Evolutionary conservation across 30 jellyfish, hydroid and myxozoan genomes (phyloP).

Genomic region (Haliclystus octoradiatus): DNA sequence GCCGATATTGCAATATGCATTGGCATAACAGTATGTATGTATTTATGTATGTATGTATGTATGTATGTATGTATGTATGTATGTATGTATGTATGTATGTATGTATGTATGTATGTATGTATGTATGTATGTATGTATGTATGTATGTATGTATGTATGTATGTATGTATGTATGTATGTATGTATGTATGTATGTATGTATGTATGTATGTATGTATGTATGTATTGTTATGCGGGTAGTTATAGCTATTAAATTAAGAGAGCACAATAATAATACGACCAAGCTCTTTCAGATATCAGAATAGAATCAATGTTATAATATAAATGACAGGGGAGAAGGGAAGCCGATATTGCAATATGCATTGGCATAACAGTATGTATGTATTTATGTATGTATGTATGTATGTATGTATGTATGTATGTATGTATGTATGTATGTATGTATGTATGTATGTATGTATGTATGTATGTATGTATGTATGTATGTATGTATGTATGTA

Average conservation of each 20-base stretch:
- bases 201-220: constrained; percentile 55
- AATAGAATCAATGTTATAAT: too few relatives aligned
- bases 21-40: too few relatives aligned
- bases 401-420: constrained; percentile 57
- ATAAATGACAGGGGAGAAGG: too few relatives aligned
- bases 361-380: too few relatives aligned
- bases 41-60: too few relatives aligned
- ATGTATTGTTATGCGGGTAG: too few relatives aligned
- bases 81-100: constrained; percentile 34
- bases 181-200: constrained; percentile 57
- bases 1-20: too few relatives aligned
- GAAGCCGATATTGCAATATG: too few relatives aligned
- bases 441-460: constrained; percentile 42
- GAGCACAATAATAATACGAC: too few relatives aligned
- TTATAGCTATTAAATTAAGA: too few relatives aligned
- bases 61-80: constrained; percentile 50
- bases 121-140: constrained; percentile 3
- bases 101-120: not conserved
- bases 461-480: constrained; percentile 39
- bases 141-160: constrained; percentile 25
- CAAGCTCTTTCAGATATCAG: not conserved
- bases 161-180: constrained; percentile 56
- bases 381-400: too few relatives aligned
- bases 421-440: constrained; percentile 51
- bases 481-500: constrained; percentile 31